Conservation (phyloP, 2,113 vertebrate genomes). For the Scatophagus argus region DNA sequence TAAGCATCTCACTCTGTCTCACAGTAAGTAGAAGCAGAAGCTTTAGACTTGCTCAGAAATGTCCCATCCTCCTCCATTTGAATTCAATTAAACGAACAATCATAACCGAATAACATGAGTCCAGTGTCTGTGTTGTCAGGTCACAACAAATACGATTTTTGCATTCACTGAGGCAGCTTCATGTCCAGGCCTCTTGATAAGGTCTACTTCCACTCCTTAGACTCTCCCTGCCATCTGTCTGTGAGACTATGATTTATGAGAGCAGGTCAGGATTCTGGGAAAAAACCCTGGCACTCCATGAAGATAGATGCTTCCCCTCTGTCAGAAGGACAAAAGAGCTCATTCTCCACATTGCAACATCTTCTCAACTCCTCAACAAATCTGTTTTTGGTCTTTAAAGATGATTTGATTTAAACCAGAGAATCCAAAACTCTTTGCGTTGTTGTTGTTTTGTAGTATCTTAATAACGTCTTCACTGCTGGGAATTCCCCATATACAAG, state of each 20-base stretch:
- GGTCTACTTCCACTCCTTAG: slow-evolving; percentile 44
- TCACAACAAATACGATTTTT: slow-evolving; percentile 38
- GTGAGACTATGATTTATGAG: slow-evolving; percentile 69
- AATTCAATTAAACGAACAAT: slow-evolving; percentile 28
- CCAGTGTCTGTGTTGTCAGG: slow-evolving; percentile 46
- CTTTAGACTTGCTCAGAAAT: slow-evolving; percentile 3
- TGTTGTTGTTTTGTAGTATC: slow-evolving; percentile 56
- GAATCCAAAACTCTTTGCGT: slow-evolving; percentile 34
- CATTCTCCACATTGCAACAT: slow-evolving; percentile 68
- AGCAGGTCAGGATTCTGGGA: slow-evolving; percentile 64
- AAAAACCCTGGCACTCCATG: slow-evolving; percentile 71
- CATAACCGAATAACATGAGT: slow-evolving; percentile 31
- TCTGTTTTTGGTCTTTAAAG: slow-evolving; percentile 62
- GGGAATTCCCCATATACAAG: slow-evolving; percentile 38
- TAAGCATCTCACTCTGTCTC: slow-evolving; percentile 23
- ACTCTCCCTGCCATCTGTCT: slow-evolving; percentile 47
- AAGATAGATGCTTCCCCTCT: slow-evolving; percentile 71
- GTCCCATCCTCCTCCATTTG: slow-evolving; percentile 19
- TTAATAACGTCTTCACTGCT: slow-evolving; percentile 40
- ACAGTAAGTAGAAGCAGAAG: slow-evolving; percentile 72
- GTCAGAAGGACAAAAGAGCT: slow-evolving; percentile 67
- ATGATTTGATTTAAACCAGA: slow-evolving; percentile 69
- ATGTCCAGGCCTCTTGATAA: slow-evolving; percentile 36
- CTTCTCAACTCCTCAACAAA: slow-evolving; percentile 45
- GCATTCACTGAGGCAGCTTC: not conserved